Evolutionary conservation across 2,888 invertebrate species (phyloP), one percentile per base, ranked within the genome.

Genomic region (Elgonia sp.): DNA sequence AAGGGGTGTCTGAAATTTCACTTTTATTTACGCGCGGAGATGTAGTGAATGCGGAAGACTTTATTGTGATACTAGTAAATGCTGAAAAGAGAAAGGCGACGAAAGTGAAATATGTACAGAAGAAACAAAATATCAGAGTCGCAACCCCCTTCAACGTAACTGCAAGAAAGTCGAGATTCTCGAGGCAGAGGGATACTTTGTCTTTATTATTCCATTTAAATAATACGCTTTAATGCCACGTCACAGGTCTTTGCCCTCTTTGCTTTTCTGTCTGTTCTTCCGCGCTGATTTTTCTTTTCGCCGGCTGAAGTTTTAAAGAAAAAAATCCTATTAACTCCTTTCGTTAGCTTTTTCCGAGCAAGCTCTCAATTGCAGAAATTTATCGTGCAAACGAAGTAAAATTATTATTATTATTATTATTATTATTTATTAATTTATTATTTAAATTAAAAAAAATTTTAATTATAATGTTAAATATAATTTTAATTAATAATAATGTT

Each of bases 151-250:
- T 77, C 75, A 60, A 70, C 76, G 53, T 18, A 86, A 75, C 75
- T 53, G 75, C 55, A 82, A 85, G 88, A 84, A 89, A 89, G 89
- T 89, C 62, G 86, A 86, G 88, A 88, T 83, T 82, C 85, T 87
- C 70, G 63, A 76, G 84, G 87, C 77, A 82, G 81, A 72, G 77
- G 73, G 77, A 83, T 86, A 88, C 91, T 87, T 90, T 88, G 88
- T 90, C 90, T 92, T 92, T 91, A 92, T 92, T 91, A 91, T 92
- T 92, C 92, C 90, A 92, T 92, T 91, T 91, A 91, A 92, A 92
- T 91, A 91, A 92, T 90, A 90, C 90, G 89, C 89, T 91, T 90
- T 90, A 86, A 87, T 88, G 89, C 89, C 72, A 77, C 85, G 89
- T 82, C 85, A 83, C 84, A 81, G 63, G 82, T 82, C 82, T 63